phyloP scores from a whole-genome alignment of 2,888 invertebrate species.

The Netelia virgata region DNA sequence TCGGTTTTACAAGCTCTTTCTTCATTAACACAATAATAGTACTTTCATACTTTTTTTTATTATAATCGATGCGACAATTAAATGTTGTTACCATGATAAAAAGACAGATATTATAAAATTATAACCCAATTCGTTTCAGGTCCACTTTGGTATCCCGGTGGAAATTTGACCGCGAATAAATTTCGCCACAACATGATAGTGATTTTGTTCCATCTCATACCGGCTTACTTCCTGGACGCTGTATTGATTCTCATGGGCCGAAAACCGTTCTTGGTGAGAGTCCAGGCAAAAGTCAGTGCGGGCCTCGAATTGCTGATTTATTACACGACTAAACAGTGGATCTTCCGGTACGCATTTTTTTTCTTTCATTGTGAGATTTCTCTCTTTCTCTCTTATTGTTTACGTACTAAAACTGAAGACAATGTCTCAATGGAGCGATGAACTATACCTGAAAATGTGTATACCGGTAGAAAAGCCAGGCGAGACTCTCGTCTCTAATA shows the following conservation, averaged over 20 bases:
- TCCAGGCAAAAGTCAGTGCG: constrained; percentile 88
- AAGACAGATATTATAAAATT: neutral
- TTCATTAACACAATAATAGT: no score
- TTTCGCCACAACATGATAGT: constrained; percentile 88
- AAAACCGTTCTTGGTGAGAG: constrained; percentile 90
- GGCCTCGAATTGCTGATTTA: constrained; percentile 90
- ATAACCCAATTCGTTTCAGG: constrained; percentile 71
- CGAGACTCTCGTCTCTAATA: neutral
- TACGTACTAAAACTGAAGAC: neutral
- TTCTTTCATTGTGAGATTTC: constrained; percentile 16
- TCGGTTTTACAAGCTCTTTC: neutral
- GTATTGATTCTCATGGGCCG: constrained; percentile 89
- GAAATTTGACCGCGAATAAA: constrained; percentile 89
- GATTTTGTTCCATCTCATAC: constrained; percentile 91
- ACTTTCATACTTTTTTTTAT: neutral
- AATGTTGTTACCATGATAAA: neutral
- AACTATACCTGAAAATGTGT: neutral
- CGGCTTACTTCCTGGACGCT: constrained; percentile 92
- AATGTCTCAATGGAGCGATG: neutral
- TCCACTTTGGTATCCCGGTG: constrained; percentile 86
- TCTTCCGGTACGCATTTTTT: constrained; percentile 86
- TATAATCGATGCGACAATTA: neutral
- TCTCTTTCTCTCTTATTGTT: no score
- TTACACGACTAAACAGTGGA: constrained; percentile 94
- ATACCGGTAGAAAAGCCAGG: neutral